Evolutionary conservation across 2,888 invertebrate genomes (phyloP).

Genomic region (Pantelozetes paolii): DNA sequence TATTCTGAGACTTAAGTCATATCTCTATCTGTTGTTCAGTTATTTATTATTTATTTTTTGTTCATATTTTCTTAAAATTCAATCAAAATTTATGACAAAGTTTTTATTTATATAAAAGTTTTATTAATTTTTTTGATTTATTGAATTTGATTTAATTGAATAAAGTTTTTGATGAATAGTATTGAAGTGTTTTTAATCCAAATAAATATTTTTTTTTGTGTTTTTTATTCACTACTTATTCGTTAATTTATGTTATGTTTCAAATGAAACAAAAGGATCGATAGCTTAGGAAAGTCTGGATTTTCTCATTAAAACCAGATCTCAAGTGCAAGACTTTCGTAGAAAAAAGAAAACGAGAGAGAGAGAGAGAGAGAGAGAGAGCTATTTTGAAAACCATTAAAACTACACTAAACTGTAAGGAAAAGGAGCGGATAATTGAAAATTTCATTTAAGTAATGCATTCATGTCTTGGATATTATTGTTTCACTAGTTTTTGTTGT

Average conservation of each 20-base stretch:
- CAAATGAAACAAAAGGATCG: not conserved
- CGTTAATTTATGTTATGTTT: no score
- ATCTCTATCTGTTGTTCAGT: not conserved
- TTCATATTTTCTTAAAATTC: no score
- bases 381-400: not conserved
- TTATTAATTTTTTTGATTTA: no score
- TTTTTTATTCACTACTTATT: no score
- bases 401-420: not conserved
- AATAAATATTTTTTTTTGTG: no score
- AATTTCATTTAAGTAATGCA: conserved; percentile 6
- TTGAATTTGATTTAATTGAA: no score
- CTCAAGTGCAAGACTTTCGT: not conserved
- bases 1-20: no score
- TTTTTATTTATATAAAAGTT: no score
- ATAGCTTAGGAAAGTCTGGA: not conserved
- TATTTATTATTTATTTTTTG: not conserved
- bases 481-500: not conserved
- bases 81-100: no score
- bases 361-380: no score
- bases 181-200: no score
- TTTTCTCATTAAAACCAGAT: conserved; percentile 27
- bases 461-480: not conserved
- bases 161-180: no score
- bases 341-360: not conserved
- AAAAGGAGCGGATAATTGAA: not conserved